These are phyloP conservation scores for Epizoanthus ramosus DNA, from an alignment of 92 coral and sea anemone genomes.

Conservation along the genomic window DNA sequence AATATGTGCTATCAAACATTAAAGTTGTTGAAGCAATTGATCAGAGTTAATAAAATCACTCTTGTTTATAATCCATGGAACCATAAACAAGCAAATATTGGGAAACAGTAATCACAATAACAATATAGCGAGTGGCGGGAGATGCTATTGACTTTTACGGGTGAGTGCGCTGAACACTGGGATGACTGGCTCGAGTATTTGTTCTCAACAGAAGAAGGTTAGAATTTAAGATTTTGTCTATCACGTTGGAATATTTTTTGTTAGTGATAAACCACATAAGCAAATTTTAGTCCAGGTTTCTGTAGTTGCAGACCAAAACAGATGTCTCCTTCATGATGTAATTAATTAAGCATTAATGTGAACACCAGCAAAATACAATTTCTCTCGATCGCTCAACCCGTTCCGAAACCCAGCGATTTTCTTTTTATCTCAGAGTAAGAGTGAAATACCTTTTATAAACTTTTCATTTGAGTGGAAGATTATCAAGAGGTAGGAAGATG, in stretches of 20 bases:
- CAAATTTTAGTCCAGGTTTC: not conserved
- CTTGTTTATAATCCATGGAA: not conserved
- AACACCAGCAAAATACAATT: conserved; percentile 36
- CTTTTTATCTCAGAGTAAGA: not conserved
- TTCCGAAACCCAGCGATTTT: conserved; percentile 16
- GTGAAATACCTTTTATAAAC: not conserved
- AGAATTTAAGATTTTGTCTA: not conserved
- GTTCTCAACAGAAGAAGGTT: not conserved
- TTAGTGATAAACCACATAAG: not conserved
- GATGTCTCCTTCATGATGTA: conserved; percentile 27
- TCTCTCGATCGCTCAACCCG: conserved; percentile 24
- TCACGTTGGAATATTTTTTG: not conserved
- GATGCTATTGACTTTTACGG: not conserved
- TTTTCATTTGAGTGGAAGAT: not conserved
- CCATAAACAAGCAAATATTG: not conserved
- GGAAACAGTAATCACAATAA: not conserved
- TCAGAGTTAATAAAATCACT: not conserved
- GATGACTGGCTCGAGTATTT: not conserved
- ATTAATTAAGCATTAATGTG: conserved; percentile 38
- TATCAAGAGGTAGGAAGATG: not conserved
- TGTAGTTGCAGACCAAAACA: not conserved
- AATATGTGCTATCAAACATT: not conserved
- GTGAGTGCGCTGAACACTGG: conserved; percentile 5
- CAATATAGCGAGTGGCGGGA: not conserved
- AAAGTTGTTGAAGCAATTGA: not conserved